These are phyloP conservation scores for Anomalospiza imberbis DNA, from an alignment of 2,797 vertebrate species.

Conservation along the genomic window DNA sequence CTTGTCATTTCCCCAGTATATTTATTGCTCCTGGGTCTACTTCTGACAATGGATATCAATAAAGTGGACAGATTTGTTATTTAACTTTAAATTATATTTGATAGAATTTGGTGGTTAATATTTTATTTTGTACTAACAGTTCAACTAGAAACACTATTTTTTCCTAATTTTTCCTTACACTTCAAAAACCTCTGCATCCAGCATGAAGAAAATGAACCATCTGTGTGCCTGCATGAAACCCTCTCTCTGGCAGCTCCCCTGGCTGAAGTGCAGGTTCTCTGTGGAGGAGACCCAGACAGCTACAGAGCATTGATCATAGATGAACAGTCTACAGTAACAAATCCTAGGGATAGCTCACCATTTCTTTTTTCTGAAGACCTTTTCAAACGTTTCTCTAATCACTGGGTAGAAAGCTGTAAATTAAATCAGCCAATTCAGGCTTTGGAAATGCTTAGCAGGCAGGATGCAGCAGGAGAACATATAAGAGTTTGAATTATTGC, in stretches of 20 bases:
- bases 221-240: neutral
- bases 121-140: neutral
- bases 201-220: neutral
- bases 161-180: neutral
- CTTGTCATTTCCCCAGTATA: neutral
- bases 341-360: conserved; percentile 57
- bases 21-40: neutral
- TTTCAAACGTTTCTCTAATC: conserved; percentile 73
- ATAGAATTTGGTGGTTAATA: neutral
- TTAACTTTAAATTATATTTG: neutral
- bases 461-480: conserved; percentile 22
- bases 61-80: neutral
- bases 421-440: conserved; percentile 59
- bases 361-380: conserved; percentile 64
- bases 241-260: neutral
- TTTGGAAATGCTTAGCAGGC: conserved; percentile 60
- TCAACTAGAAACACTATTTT: neutral
- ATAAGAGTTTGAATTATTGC: conserved; percentile 64
- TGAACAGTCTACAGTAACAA: conserved; percentile 51
- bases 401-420: conserved; percentile 67
- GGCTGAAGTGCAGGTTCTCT: conserved; percentile 21
- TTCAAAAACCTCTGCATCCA: neutral
- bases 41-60: neutral
- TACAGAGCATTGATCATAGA: conserved; percentile 65
- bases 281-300: conserved; percentile 25